phyloP scores from a whole-genome alignment of 2,888 invertebrate genomes.

The Selenia dentaria region DNA sequence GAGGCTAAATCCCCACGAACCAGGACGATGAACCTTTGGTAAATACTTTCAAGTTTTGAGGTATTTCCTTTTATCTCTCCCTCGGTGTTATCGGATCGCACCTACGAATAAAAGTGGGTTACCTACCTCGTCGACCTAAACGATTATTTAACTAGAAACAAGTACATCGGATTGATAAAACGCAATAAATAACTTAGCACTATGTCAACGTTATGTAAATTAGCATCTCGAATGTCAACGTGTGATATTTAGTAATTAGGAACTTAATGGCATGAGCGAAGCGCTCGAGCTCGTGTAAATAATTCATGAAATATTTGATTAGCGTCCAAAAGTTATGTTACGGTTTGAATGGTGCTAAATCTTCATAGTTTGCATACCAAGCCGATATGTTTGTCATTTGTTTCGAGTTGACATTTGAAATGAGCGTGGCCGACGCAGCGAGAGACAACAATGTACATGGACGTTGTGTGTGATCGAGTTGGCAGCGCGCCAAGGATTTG shows the following conservation, averaged over 20 bases:
- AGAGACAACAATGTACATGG: constrained; percentile 49
- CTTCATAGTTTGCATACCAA: constrained; percentile 38
- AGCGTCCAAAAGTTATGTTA: constrained; percentile 59
- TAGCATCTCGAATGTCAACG: constrained; percentile 35
- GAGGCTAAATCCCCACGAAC: constrained; percentile 58
- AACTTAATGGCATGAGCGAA: constrained; percentile 47
- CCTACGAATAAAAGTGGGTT: constrained; percentile 43
- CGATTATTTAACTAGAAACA: constrained; percentile 40
- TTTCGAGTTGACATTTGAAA: constrained; percentile 48
- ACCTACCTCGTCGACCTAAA: constrained; percentile 33
- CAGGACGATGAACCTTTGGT: constrained; percentile 61
- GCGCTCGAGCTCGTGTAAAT: constrained; percentile 52
- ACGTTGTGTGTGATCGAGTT: constrained; percentile 65
- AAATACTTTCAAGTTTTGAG: constrained; percentile 59
- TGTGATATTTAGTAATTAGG: constrained; percentile 49
- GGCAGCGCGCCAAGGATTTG: constrained; percentile 61
- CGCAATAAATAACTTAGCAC: constrained; percentile 30
- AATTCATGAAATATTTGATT: constrained; percentile 67
- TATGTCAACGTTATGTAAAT: constrained; percentile 25
- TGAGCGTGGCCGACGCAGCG: constrained; percentile 47
- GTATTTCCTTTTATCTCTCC: constrained; percentile 53
- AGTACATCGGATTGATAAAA: constrained; percentile 22
- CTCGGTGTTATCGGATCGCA: constrained; percentile 48
- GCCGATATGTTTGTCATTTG: constrained; percentile 47
- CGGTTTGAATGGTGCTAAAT: constrained; percentile 54